Base-by-base conservation (phyloP, 2,113 vertebrate species). In the Malurus melanocephalus region DNA sequence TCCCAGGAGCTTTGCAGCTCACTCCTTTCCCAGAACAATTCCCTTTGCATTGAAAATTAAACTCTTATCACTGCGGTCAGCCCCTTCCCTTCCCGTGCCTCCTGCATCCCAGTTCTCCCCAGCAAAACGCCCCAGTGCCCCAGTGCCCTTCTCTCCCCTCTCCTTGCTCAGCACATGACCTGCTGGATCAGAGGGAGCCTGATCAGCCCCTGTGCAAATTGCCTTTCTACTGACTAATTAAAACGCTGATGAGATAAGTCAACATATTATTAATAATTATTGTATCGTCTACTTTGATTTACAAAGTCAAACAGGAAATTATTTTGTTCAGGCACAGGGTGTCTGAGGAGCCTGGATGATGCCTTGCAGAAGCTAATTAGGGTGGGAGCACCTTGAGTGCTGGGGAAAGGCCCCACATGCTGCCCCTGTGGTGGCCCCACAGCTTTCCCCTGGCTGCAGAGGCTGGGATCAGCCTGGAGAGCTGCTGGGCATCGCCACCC, bases 241-340 rank as follows among this genome's bases (percentile, higher is more conserved):
- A 94, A 94, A 88, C 13, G 8, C 88, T 94, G 93, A 95, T 94
- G 94, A 95, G 90, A 91, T 91, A 94, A 95, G 88, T 95, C 95
- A 95, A 94, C 94, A 93, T 88, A 87, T 96, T 94, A 96, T 90
- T 93, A 95, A 94, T 93, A 94, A 94, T 95, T 93, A 95, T 94
- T 93, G 86, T 94, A 79, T 94, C 12, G 1, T 93, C 94, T 90
- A 17, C 92, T 95, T 94, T 94, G 95, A 95, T 94, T 95, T 92
- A 80, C 80, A 48, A 89, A 95, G 91, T 92, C 92, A 94, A 92
- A 82, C 88, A 93, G 92, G 90, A 90, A 94, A 85, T 71, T 0
- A 66, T 94, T 94, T 78, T 86, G 65, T 49, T 88, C 94, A 75
- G 85, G 72, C 80, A 19, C 14, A 2, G 68, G 51, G 38, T 60